Evolutionary conservation across 1,140 invertebrate species (phyloP).

Genomic region (Gonatopus flavifemur): DNA sequence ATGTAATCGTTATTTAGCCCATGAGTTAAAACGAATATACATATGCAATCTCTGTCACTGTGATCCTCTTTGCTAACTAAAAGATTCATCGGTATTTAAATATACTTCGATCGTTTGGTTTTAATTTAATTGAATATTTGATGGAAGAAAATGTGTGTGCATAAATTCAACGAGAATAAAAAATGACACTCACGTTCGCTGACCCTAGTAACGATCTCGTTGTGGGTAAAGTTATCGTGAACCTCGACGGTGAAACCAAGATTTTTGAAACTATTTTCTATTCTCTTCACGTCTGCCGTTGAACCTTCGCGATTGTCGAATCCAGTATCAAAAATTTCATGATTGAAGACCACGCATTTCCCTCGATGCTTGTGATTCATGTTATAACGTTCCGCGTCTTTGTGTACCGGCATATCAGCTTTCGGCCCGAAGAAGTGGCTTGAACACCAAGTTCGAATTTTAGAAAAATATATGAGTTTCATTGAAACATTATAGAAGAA

Average conservation of each 20-base stretch:
- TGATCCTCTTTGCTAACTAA: slow-evolving; percentile 58
- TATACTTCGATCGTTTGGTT: no score
- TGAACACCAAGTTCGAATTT: no score
- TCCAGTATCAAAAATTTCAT: slow-evolving; percentile 61
- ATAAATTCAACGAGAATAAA: slow-evolving; percentile 1
- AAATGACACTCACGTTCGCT: slow-evolving; percentile 28
- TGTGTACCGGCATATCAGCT: slow-evolving; percentile 34
- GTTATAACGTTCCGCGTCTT: slow-evolving; percentile 61
- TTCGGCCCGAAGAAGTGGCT: not conserved
- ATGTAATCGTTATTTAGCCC: slow-evolving; percentile 61
- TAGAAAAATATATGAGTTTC: slow-evolving; percentile 1
- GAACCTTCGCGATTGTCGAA: slow-evolving; percentile 38
- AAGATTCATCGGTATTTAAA: not conserved
- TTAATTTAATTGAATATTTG: no score
- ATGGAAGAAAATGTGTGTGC: not conserved
- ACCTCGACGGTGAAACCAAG: slow-evolving; percentile 42
- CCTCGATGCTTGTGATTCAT: slow-evolving; percentile 70
- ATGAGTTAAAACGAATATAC: slow-evolving; percentile 66
- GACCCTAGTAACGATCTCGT: slow-evolving; percentile 35
- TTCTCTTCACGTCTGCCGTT: slow-evolving; percentile 29
- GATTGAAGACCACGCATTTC: slow-evolving; percentile 75
- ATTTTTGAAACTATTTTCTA: slow-evolving; percentile 36
- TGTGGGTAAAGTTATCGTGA: slow-evolving; percentile 30
- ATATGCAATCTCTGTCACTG: slow-evolving; percentile 63
- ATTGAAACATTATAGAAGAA: no score